Conservation (phyloP, 2,113 vertebrate genomes). For the Cryptomyrus ogoouensis region DNA sequence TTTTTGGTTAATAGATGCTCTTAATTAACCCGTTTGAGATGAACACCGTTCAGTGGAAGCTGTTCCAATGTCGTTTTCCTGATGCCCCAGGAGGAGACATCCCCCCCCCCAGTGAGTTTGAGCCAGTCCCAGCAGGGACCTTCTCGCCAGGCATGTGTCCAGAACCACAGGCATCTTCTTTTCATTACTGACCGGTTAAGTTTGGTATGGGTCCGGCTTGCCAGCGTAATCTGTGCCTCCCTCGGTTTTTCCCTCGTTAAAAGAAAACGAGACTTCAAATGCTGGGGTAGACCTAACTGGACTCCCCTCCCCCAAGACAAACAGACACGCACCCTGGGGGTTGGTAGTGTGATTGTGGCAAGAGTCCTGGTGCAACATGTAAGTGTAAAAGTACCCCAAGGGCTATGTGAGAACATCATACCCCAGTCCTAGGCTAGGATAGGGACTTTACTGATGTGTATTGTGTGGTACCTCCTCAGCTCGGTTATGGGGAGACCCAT, state of each 20-base stretch:
- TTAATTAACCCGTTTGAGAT: background rate
- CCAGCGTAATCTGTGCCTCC: background rate
- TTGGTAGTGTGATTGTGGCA: background rate
- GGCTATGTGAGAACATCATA: background rate
- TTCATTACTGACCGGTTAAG: background rate
- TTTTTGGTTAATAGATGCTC: background rate
- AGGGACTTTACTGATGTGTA: background rate
- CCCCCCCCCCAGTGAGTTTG: conserved; percentile 3
- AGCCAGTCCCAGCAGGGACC: background rate
- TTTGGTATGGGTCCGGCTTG: background rate
- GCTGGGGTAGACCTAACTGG: background rate
- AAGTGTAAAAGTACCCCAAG: background rate
- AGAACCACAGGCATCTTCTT: background rate
- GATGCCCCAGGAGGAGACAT: background rate
- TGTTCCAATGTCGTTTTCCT: background rate
- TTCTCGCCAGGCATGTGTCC: background rate
- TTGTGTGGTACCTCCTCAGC: background rate
- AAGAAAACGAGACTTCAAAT: background rate
- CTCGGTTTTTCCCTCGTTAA: background rate
- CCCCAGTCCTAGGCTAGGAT: background rate
- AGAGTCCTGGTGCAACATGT: background rate
- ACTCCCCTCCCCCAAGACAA: background rate
- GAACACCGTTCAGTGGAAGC: background rate
- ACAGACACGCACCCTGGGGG: background rate
- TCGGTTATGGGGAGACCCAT: background rate